A percentile compares a stretch with the other conserved stretches of the same genome.
These are phyloP conservation scores for Charaxes varanes DNA, from an alignment of 1,140 invertebrate species.

Conservation along the genomic window DNA sequence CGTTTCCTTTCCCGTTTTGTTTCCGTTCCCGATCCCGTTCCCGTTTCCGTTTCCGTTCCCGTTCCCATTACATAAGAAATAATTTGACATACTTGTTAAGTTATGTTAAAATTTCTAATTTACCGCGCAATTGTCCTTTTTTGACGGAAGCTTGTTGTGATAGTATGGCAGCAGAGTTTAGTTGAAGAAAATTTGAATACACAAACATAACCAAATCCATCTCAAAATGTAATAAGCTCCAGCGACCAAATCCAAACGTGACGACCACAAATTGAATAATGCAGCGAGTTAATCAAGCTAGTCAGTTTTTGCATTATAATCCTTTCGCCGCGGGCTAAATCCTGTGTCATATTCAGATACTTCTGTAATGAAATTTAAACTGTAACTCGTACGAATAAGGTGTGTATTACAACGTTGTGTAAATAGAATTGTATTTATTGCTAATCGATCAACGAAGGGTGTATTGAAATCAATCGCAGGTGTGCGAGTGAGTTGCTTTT, in stretches of 20 bases:
- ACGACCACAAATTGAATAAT: slow-evolving; percentile 11
- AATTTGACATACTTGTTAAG: too few species aligned
- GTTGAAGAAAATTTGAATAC: too few species aligned
- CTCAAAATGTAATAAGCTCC: too few species aligned
- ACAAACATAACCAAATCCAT: too few species aligned
- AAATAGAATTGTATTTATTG: slow-evolving; percentile 5
- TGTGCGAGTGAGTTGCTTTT: slow-evolving; percentile 65
- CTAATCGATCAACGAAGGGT: slow-evolving; percentile 55
- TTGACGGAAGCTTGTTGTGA: too few species aligned
- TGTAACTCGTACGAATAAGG: not conserved
- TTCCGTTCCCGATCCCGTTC: too few species aligned
- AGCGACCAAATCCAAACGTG: slow-evolving; percentile 1
- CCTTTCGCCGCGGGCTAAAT: slow-evolving; percentile 12
- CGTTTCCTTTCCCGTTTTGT: too few species aligned
- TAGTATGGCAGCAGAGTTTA: too few species aligned
- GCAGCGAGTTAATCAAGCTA: slow-evolving; percentile 14
- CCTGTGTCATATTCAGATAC: slow-evolving; percentile 5
- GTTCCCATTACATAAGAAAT: too few species aligned
- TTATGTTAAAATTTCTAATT: too few species aligned
- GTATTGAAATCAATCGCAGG: slow-evolving; percentile 58
- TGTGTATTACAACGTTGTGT: not conserved
- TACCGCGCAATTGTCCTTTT: too few species aligned
- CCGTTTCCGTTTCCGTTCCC: too few species aligned
- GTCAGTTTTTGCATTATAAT: slow-evolving; percentile 19
- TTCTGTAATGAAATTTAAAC: slow-evolving; percentile 5